Conservation (phyloP, 1,140 invertebrate species). For the Pachyrhynchus sulphureomaculatus region DNA sequence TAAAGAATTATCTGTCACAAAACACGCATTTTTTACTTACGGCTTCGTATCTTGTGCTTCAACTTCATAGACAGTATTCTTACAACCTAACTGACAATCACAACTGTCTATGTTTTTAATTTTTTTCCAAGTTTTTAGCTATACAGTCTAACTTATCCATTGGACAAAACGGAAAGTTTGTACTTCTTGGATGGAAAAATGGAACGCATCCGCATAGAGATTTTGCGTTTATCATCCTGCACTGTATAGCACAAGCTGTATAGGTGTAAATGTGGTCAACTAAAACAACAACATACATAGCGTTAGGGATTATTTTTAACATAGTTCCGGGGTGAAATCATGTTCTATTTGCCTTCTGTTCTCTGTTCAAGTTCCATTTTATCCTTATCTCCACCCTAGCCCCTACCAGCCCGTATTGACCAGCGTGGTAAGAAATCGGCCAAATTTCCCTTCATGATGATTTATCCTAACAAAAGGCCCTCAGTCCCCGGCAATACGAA, state of each 20-base stretch:
- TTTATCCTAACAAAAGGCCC: no score
- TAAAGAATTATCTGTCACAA: no score
- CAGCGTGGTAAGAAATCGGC: no score
- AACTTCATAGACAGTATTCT: slow-evolving; percentile 71
- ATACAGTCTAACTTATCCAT: slow-evolving; percentile 61
- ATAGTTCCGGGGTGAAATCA: no score
- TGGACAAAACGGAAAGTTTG: slow-evolving; percentile 59
- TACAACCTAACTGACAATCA: slow-evolving; percentile 66
- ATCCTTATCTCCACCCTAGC: no score
- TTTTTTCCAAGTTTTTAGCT: slow-evolving; percentile 53
- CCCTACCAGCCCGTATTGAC: no score
- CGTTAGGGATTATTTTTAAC: no score
- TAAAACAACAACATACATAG: slow-evolving; percentile 35
- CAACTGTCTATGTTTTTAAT: slow-evolving; percentile 63
- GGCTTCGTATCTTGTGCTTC: slow-evolving; percentile 65
- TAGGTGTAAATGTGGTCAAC: slow-evolving; percentile 65
- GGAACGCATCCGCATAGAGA: slow-evolving; percentile 66
- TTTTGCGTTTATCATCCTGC: slow-evolving; percentile 62
- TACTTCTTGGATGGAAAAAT: slow-evolving; percentile 59
- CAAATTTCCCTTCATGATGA: no score
- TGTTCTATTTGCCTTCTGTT: no score
- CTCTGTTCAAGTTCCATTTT: no score
- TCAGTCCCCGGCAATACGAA: no score
- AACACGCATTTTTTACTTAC: no score
- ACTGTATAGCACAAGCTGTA: slow-evolving; percentile 68